Evolutionary conservation across 2,113 vertebrate species (phyloP).

Genomic region (Ailuropoda melanoleuca): DNA sequence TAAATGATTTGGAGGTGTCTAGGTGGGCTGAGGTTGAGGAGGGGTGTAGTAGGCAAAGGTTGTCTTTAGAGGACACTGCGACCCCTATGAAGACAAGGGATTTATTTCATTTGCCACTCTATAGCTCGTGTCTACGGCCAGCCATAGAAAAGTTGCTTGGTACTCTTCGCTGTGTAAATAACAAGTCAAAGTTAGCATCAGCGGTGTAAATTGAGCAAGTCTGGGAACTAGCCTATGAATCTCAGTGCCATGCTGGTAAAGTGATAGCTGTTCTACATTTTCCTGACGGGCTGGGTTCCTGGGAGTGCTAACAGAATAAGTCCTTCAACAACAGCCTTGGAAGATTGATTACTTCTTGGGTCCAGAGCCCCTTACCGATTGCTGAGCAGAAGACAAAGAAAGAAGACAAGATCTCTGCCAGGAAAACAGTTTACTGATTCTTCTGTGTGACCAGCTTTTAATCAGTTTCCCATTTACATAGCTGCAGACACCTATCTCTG

Average conservation of each 20-base stretch:
- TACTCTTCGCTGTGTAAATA: not conserved
- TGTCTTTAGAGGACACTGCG: not conserved
- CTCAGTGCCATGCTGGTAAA: not conserved
- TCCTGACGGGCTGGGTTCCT: not conserved
- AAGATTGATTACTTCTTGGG: not conserved
- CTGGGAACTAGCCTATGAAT: not conserved
- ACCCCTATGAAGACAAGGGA: not conserved
- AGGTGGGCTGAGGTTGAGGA: not conserved
- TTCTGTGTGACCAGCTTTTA: not conserved
- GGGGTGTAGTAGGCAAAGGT: not conserved
- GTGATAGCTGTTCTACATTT: not conserved
- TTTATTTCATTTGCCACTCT: not conserved
- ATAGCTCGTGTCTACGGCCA: not conserved
- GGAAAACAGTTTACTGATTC: not conserved
- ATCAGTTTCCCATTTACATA: not conserved
- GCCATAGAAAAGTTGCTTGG: not conserved
- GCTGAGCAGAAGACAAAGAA: slow-evolving; percentile 18
- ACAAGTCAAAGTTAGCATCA: not conserved
- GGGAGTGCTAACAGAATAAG: not conserved
- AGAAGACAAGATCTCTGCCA: not conserved
- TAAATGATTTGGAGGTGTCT: not conserved
- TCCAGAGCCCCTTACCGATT: not conserved
- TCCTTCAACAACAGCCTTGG: not conserved
- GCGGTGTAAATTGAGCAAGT: not conserved
- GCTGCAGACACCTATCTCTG: not conserved